phyloP scores from a whole-genome alignment of 1,140 invertebrate species.

The Dinoponera quadriceps region DNA sequence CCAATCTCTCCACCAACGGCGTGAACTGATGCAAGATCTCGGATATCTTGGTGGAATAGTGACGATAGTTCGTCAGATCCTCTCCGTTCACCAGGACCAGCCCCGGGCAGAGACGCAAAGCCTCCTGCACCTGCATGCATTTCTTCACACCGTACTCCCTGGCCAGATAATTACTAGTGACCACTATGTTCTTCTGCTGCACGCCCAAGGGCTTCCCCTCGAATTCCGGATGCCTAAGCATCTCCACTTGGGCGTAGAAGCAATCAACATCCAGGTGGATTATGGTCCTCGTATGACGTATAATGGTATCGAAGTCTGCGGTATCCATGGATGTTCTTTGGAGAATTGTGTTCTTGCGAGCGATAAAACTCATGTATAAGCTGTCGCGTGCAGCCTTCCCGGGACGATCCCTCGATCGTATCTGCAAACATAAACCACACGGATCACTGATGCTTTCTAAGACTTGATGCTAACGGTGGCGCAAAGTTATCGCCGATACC shows the following conservation, averaged over 20 bases:
- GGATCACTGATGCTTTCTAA: not conserved
- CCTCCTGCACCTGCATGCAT: slow-evolving; percentile 90
- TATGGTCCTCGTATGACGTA: slow-evolving; percentile 88
- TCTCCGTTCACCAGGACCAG: slow-evolving; percentile 91
- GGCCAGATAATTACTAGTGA: slow-evolving; percentile 93
- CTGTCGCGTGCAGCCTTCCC: slow-evolving; percentile 17
- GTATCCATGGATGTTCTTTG: slow-evolving; percentile 78
- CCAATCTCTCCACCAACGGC: slow-evolving; percentile 90
- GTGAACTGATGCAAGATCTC: slow-evolving; percentile 89
- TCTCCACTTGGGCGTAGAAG: slow-evolving; percentile 94
- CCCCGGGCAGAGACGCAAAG: slow-evolving; percentile 88
- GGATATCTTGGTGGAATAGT: slow-evolving; percentile 90
- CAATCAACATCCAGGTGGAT: slow-evolving; percentile 93
- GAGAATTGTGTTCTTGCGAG: slow-evolving; percentile 16
- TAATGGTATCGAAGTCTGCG: slow-evolving; percentile 74
- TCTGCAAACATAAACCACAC: slow-evolving; percentile 19
- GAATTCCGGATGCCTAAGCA: slow-evolving; percentile 89
- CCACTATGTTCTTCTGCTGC: slow-evolving; percentile 92
- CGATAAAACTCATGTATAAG: not conserved
- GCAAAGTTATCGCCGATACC: too few species aligned
- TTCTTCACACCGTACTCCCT: slow-evolving; percentile 90
- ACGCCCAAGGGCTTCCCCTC: slow-evolving; percentile 90
- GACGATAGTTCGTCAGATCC: slow-evolving; percentile 90
- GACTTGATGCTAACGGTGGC: not conserved
- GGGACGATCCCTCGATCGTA: not conserved